phyloP scores from a whole-genome alignment of 1,140 invertebrate genomes.

The Drosophila ironensis region DNA sequence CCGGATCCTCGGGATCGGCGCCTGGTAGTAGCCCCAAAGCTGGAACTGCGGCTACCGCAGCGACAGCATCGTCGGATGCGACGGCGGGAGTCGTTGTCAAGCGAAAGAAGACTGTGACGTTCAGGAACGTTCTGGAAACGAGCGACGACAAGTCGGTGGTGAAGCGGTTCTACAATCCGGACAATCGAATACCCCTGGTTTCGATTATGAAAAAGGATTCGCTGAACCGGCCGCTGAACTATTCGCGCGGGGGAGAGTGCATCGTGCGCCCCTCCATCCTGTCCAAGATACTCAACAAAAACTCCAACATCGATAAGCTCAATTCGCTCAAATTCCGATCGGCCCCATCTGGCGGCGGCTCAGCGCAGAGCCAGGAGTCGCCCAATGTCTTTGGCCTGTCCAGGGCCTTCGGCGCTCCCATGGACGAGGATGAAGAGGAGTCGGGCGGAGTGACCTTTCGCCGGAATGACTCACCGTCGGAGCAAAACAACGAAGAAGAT shows the following conservation, averaged over 20 bases:
- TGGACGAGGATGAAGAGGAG: slow-evolving; percentile 60
- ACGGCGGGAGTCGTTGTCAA: slow-evolving; percentile 24
- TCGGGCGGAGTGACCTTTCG: slow-evolving; percentile 67
- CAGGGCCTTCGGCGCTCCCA: slow-evolving; percentile 84
- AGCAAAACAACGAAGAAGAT: slow-evolving; percentile 42
- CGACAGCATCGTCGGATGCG: background rate
- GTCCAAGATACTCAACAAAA: slow-evolving; percentile 81
- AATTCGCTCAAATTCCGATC: slow-evolving; percentile 81
- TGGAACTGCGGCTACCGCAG: background rate
- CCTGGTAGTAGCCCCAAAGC: background rate
- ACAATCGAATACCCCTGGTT: slow-evolving; percentile 71
- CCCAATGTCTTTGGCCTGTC: slow-evolving; percentile 82
- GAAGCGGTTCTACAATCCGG: slow-evolving; percentile 80
- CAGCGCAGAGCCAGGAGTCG: slow-evolving; percentile 1
- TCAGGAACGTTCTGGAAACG: slow-evolving; percentile 80
- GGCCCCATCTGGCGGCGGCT: slow-evolving; percentile 9
- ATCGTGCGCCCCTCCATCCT: slow-evolving; percentile 78
- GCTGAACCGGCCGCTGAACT: slow-evolving; percentile 61
- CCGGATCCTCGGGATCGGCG: background rate
- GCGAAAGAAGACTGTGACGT: slow-evolving; percentile 81
- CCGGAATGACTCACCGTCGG: slow-evolving; percentile 22
- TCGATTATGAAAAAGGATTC: slow-evolving; percentile 82
- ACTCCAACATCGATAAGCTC: slow-evolving; percentile 81
- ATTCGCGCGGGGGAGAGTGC: slow-evolving; percentile 70
- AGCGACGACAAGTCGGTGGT: slow-evolving; percentile 80